Conservation (phyloP, 2,888 invertebrate species). For the Hirtodrosophila confusa region DNA sequence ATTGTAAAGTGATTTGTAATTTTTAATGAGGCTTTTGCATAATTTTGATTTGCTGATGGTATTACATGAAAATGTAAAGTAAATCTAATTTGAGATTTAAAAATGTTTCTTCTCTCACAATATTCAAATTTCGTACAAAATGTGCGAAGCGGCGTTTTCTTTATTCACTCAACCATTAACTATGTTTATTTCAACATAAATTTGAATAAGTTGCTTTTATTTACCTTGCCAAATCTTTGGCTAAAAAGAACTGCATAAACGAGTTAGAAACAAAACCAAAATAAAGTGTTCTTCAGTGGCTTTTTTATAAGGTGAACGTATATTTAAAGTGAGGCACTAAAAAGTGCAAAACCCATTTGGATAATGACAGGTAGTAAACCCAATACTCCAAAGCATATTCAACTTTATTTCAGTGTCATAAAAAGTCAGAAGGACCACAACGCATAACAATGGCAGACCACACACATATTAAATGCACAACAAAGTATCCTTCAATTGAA, state of each 20-base stretch:
- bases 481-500: constrained; percentile 10
- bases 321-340: constrained; percentile 11
- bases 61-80: background rate
- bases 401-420: constrained; percentile 46
- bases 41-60: background rate
- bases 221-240: background rate
- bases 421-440: constrained; percentile 22
- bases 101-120: background rate
- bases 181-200: constrained; percentile 29
- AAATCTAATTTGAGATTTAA: background rate
- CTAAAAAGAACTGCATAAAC: constrained; percentile 22
- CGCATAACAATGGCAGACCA: constrained; percentile 17
- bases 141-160: background rate
- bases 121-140: background rate
- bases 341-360: constrained; percentile 6
- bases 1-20: constrained; percentile 17
- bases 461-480: constrained; percentile 14
- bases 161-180: constrained; percentile 2
- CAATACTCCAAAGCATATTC: constrained; percentile 23
- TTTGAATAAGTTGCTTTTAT: constrained; percentile 31
- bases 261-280: constrained; percentile 35
- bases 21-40: constrained; percentile 5
- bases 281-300: constrained; percentile 29
- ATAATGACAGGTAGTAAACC: constrained; percentile 44
- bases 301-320: constrained; percentile 20